These are phyloP conservation scores for Andrena fulva DNA, from an alignment of 2,888 invertebrate genomes.

Conservation along the genomic window DNA sequence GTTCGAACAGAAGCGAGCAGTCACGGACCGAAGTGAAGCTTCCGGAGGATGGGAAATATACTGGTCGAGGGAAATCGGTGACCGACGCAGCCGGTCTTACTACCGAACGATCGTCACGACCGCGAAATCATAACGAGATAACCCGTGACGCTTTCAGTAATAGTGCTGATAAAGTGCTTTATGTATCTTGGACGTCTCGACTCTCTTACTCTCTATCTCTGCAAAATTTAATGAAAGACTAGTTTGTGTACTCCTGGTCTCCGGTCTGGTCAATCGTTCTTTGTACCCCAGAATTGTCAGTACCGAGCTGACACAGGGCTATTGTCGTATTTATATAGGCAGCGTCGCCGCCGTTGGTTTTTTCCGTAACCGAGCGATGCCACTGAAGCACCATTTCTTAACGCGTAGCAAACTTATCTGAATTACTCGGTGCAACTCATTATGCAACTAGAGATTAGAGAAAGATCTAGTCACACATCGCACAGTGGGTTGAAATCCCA, in stretches of 20 bases:
- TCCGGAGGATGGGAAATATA: not conserved
- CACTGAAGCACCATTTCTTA: not conserved
- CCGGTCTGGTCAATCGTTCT: not conserved
- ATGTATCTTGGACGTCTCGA: slow-evolving; percentile 18
- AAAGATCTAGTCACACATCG: too few species aligned
- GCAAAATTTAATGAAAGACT: slow-evolving; percentile 21
- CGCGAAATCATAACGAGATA: slow-evolving; percentile 50
- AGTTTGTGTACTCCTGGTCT: not conserved
- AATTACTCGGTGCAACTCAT: too few species aligned
- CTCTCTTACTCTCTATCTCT: slow-evolving; percentile 22
- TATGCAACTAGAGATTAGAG: too few species aligned
- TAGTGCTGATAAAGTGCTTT: slow-evolving; percentile 67
- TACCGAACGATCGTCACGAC: slow-evolving; percentile 4
- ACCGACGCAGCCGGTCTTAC: not conserved
- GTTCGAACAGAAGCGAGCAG: not conserved
- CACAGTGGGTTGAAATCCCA: too few species aligned
- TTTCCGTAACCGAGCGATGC: not conserved
- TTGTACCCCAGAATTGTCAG: not conserved
- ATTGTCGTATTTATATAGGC: too few species aligned
- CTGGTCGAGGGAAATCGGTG: not conserved
- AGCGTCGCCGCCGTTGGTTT: not conserved
- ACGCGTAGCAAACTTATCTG: too few species aligned
- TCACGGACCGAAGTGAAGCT: not conserved
- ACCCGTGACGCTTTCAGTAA: slow-evolving; percentile 42
- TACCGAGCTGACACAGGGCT: not conserved